Evolutionary conservation across 2,113 vertebrate genomes (phyloP).

Genomic region (Phylloscopus trochiloides): DNA sequence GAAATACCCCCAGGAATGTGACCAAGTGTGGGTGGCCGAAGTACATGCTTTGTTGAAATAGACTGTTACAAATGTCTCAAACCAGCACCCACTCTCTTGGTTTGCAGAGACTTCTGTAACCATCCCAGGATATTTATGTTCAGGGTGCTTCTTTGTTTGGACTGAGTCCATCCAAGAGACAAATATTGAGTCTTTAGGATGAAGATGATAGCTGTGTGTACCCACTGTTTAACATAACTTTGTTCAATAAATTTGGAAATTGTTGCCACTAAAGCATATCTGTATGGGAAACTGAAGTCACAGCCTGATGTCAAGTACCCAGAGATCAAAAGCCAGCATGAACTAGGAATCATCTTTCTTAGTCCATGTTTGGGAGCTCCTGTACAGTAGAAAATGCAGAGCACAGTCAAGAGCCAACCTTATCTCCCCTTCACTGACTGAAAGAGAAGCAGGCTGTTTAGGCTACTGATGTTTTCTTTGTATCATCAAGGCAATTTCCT

Average conservation of each 20-base stretch:
- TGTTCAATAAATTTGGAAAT: neutral
- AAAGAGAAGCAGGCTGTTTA: neutral
- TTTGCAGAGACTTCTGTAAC: neutral
- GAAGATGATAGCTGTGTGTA: neutral
- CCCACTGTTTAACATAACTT: neutral
- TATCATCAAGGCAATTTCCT: neutral
- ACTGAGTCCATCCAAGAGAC: neutral
- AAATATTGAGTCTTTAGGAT: neutral
- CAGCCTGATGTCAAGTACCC: neutral
- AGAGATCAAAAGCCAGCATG: neutral
- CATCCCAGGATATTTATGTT: neutral
- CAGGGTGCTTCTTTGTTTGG: neutral
- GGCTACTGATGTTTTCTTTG: neutral
- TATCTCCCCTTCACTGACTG: neutral
- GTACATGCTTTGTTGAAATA: neutral
- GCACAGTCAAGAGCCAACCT: neutral
- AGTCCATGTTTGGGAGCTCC: neutral
- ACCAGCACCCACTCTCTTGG: neutral
- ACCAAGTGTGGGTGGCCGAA: neutral
- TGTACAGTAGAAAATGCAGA: neutral
- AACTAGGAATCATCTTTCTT: neutral
- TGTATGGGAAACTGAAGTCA: accelerated
- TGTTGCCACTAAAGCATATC: neutral
- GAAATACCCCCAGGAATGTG: neutral
- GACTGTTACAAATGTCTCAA: neutral